Evolutionary conservation across 2,113 vertebrate genomes (phyloP).

Genomic region (Pavo muticus): DNA sequence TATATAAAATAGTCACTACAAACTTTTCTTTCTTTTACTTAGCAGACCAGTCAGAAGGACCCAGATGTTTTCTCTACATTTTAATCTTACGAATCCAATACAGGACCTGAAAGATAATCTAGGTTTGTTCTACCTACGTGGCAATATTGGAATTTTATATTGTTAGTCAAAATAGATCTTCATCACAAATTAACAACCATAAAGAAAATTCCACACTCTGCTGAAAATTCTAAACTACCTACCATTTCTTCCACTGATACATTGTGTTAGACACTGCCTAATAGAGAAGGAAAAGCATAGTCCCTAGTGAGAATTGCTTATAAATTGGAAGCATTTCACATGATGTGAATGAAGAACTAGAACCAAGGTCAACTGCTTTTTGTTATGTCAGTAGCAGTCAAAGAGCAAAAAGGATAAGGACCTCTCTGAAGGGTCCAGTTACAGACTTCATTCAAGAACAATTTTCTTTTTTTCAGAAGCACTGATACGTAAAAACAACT

Average conservation of each 20-base stretch:
- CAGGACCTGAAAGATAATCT: background rate
- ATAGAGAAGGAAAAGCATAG: background rate
- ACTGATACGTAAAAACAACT: background rate
- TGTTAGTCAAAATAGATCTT: background rate
- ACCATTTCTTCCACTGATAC: background rate
- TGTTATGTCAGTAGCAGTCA: background rate
- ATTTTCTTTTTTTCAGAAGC: background rate
- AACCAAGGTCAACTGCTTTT: background rate
- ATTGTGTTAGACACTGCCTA: background rate
- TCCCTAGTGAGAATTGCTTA: background rate
- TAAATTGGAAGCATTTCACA: conserved; percentile 27
- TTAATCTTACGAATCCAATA: background rate
- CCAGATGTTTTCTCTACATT: background rate
- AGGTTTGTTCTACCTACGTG: background rate
- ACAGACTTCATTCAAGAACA: background rate
- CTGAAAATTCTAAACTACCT: conserved; percentile 1
- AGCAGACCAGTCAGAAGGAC: background rate
- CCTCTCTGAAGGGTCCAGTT: background rate
- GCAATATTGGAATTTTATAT: background rate
- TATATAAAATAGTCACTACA: background rate
- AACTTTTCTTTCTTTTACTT: background rate
- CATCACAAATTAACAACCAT: background rate
- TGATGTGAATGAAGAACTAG: background rate
- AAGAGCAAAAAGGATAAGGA: background rate
- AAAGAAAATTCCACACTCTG: background rate